Conservation (phyloP, 30 jellyfish, hydroid and myxozoan genomes). For the Aurelia aurita complex sp. Pacific region DNA sequence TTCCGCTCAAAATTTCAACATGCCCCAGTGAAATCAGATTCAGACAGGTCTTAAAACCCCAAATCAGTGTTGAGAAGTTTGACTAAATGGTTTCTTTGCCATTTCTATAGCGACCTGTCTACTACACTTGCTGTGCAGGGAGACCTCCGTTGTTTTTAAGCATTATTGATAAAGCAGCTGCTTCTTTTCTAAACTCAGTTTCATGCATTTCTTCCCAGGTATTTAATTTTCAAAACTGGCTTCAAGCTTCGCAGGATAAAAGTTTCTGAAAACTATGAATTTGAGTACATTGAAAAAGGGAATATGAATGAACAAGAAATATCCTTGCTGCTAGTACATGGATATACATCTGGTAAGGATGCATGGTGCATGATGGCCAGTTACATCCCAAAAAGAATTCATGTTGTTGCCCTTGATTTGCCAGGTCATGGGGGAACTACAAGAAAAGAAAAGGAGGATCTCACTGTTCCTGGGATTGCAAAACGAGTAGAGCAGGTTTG, state of each 20-base stretch:
- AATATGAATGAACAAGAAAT: conserved; percentile 14
- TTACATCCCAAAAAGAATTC: conserved; percentile 63
- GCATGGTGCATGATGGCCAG: conserved; percentile 53
- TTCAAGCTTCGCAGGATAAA: conserved; percentile 4
- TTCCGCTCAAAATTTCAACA: too few species aligned
- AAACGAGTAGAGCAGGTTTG: conserved; percentile 63
- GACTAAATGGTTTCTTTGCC: too few species aligned
- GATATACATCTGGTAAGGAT: conserved; percentile 70
- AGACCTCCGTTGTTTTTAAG: too few species aligned
- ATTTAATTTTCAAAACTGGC: conserved; percentile 42
- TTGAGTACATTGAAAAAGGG: conserved; percentile 81
- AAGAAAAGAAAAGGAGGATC: conserved; percentile 59
- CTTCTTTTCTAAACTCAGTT: not conserved
- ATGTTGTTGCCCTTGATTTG: conserved; percentile 75
- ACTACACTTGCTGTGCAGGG: too few species aligned
- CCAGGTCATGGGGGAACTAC: conserved; percentile 92
- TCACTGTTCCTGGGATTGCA: conserved; percentile 37
- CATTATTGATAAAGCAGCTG: not conserved
- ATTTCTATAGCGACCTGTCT: too few species aligned
- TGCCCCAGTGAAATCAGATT: too few species aligned
- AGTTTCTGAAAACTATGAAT: conserved; percentile 23
- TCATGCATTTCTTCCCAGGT: conserved; percentile 10
- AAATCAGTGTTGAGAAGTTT: too few species aligned
- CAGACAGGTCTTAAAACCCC: too few species aligned
- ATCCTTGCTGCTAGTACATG: conserved; percentile 76